These are phyloP conservation scores for Plusia festucae DNA, from an alignment of 2,888 invertebrate genomes.

Conservation along the genomic window DNA sequence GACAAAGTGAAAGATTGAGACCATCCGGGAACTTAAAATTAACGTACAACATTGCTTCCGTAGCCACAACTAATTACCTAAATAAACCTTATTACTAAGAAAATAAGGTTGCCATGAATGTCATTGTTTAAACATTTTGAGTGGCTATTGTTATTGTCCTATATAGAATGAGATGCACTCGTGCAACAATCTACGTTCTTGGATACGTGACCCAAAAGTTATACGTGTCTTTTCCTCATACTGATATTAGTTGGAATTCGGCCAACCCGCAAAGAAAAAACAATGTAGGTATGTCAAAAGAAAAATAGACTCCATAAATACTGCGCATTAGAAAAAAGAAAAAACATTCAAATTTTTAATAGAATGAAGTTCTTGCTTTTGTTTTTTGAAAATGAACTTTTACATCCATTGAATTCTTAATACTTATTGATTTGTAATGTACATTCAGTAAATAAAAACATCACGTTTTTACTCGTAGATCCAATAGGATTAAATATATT, in stretches of 20 bases:
- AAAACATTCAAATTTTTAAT: background rate
- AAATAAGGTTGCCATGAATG: background rate
- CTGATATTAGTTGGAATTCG: conserved; percentile 47
- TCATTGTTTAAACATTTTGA: background rate
- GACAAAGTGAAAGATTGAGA: background rate
- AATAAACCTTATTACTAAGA: background rate
- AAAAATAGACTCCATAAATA: conserved; percentile 30
- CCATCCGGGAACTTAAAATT: background rate
- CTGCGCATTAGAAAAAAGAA: background rate
- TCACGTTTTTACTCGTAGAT: conserved; percentile 10
- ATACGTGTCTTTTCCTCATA: conserved; percentile 44
- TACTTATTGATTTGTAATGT: too few relatives aligned
- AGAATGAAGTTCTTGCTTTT: background rate
- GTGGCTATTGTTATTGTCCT: background rate
- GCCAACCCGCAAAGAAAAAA: conserved; percentile 43
- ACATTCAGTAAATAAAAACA: too few relatives aligned
- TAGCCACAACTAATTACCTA: background rate
- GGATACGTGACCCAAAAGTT: conserved; percentile 46
- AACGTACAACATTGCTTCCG: background rate
- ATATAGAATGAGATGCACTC: background rate
- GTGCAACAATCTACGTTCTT: conserved; percentile 5
- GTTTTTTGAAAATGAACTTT: conserved; percentile 7
- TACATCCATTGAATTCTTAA: too few relatives aligned
- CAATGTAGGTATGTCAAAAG: conserved; percentile 39
- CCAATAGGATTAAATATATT: conserved; percentile 25